A percentile compares a stretch with the other conserved stretches of the same genome.
Conservation (phyloP, 2,797 vertebrate genomes). For the Iguana delicatissima region DNA sequence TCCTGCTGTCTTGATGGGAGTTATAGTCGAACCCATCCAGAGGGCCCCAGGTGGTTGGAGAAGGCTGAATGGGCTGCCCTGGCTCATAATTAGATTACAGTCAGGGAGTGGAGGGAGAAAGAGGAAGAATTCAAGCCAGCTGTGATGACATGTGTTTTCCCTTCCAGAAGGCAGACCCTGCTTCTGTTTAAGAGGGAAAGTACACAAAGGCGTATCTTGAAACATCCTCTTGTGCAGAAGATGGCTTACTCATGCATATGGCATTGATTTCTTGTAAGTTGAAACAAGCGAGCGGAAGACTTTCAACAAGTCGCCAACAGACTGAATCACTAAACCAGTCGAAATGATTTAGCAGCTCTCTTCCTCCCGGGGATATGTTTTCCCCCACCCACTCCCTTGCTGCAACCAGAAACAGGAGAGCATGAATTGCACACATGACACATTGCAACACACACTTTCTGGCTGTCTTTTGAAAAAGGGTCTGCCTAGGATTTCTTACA, state of each 20-base stretch:
- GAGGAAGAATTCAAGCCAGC: not conserved
- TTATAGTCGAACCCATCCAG: not conserved
- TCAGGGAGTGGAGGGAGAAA: too few relatives aligned
- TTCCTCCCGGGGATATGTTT: conserved; percentile 10
- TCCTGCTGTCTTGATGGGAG: too few relatives aligned
- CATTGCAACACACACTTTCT: conserved; percentile 27
- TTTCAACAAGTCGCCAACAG: not conserved
- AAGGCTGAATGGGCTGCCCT: not conserved
- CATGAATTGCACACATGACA: conserved; percentile 17
- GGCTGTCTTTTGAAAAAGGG: conserved; percentile 45
- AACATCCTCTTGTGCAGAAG: not conserved
- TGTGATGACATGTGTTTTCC: conserved; percentile 6
- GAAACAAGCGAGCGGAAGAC: not conserved
- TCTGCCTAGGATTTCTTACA: conserved; percentile 41
- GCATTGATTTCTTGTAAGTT: conserved; percentile 24
- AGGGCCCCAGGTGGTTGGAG: too few relatives aligned
- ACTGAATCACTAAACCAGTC: conserved; percentile 12
- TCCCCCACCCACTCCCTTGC: conserved; percentile 33
- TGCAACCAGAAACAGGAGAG: conserved; percentile 34
- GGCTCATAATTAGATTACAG: not conserved
- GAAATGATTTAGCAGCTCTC: conserved; percentile 25
- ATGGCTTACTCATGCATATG: not conserved
- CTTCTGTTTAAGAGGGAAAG: conserved; percentile 32
- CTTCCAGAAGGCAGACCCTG: not conserved
- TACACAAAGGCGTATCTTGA: conserved; percentile 10